Conservation (phyloP, 2,888 invertebrate genomes). For the Elysia crispata region DNA sequence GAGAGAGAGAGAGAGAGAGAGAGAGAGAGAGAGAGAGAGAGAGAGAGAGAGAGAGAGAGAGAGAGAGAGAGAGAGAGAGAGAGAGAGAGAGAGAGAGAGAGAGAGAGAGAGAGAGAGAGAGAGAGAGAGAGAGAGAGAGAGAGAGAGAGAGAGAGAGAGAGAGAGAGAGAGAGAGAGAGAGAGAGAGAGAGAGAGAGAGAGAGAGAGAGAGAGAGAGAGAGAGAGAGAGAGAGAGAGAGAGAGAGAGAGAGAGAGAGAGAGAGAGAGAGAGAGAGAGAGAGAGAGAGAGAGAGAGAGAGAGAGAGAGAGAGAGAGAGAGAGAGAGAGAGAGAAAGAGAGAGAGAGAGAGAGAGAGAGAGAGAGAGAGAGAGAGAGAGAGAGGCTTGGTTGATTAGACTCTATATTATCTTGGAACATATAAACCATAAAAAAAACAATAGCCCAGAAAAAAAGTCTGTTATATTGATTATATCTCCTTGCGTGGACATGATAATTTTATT, state of each 20-base stretch:
- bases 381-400: background rate
- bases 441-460: too few relatives aligned
- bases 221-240: background rate
- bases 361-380: slow-evolving; percentile 21
- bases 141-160: too few relatives aligned
- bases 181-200: background rate
- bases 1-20: too few relatives aligned
- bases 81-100: background rate
- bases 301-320: slow-evolving; percentile 20
- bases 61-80: slow-evolving; percentile 6
- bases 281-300: background rate
- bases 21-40: background rate
- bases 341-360: slow-evolving; percentile 24
- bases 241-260: slow-evolving; percentile 16
- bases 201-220: slow-evolving; percentile 6
- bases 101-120: slow-evolving; percentile 19
- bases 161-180: background rate
- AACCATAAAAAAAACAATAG: too few relatives aligned
- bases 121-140: background rate
- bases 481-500: too few relatives aligned
- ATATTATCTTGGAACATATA: too few relatives aligned
- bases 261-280: slow-evolving; percentile 12
- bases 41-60: background rate
- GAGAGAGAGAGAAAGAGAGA: slow-evolving; percentile 6
- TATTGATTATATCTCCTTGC: too few relatives aligned